Percentiles rank a stretch among this genome's conserved stretches.
Evolutionary conservation across 2,888 invertebrate genomes (phyloP).

Genomic region (Hemistola chrysoprasaria): DNA sequence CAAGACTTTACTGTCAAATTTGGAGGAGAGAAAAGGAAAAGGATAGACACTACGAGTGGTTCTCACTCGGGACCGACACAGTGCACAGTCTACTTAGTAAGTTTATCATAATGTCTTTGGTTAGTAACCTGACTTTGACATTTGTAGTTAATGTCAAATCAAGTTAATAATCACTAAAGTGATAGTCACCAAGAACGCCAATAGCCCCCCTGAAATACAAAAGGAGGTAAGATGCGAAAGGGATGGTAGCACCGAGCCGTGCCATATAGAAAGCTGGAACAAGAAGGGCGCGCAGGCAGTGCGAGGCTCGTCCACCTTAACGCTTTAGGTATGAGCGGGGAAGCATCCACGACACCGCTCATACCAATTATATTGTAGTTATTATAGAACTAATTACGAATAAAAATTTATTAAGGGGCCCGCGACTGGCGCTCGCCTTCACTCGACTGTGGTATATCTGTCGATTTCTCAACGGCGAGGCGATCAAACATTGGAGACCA

Average conservation of each 20-base stretch:
- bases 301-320: constrained; percentile 73
- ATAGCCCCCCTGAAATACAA: constrained; percentile 6
- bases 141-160: too few relatives aligned
- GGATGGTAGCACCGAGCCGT: constrained; percentile 4
- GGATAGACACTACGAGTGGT: too few relatives aligned
- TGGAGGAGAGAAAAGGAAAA: too few relatives aligned
- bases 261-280: constrained; percentile 12
- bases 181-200: too few relatives aligned
- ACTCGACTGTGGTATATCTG: constrained; percentile 12
- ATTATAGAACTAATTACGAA: constrained; percentile 73
- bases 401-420: constrained; percentile 60
- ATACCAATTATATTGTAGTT: constrained; percentile 81
- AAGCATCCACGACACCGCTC: constrained; percentile 80
- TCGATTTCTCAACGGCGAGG: constrained; percentile 1
- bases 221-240: neutral
- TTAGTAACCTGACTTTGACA: too few relatives aligned
- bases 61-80: too few relatives aligned
- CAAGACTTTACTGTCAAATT: too few relatives aligned
- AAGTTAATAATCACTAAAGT: too few relatives aligned
- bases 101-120: too few relatives aligned
- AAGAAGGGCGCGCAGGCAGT: constrained; percentile 63
- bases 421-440: constrained; percentile 42
- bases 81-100: too few relatives aligned
- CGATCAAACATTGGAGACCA: constrained; percentile 9
- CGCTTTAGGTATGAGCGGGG: constrained; percentile 82